Conservation (phyloP, 2,888 invertebrate genomes). For the Caenorhabditis becei region DNA sequence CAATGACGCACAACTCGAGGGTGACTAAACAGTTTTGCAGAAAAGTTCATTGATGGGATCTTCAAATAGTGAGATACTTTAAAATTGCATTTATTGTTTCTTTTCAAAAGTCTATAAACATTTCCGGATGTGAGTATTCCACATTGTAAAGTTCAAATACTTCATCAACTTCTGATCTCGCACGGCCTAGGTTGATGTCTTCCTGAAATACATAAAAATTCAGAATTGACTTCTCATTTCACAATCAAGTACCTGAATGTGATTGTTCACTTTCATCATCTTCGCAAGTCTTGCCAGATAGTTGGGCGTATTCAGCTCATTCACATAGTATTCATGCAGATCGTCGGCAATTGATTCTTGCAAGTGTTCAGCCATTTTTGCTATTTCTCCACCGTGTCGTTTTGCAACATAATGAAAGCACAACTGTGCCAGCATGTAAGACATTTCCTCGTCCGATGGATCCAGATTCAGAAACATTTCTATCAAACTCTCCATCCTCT, state of each 20-base stretch:
- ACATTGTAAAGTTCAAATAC: no score
- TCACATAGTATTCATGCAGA: conserved; percentile 60
- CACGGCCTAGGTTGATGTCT: no score
- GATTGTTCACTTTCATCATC: conserved; percentile 61
- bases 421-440: conserved; percentile 57
- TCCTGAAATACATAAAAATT: no score
- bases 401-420: conserved; percentile 55
- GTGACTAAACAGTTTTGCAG: no score
- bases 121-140: no score
- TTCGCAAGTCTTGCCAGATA: conserved; percentile 60
- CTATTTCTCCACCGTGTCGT: conserved; percentile 27
- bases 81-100: no score
- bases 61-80: no score
- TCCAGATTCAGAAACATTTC: conserved; percentile 36
- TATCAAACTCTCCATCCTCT: neutral
- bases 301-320: conserved; percentile 38
- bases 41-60: no score
- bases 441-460: conserved; percentile 45
- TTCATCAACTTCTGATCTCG: no score
- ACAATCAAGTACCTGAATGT: conserved; percentile 52
- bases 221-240: no score
- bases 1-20: no score
- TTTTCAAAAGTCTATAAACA: no score
- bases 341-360: conserved; percentile 50
- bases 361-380: conserved; percentile 24